Evolutionary conservation across 1,140 invertebrate species (phyloP), one percentile per base, ranked within the genome.

Genomic region (Vollenhovia emeryi): DNA sequence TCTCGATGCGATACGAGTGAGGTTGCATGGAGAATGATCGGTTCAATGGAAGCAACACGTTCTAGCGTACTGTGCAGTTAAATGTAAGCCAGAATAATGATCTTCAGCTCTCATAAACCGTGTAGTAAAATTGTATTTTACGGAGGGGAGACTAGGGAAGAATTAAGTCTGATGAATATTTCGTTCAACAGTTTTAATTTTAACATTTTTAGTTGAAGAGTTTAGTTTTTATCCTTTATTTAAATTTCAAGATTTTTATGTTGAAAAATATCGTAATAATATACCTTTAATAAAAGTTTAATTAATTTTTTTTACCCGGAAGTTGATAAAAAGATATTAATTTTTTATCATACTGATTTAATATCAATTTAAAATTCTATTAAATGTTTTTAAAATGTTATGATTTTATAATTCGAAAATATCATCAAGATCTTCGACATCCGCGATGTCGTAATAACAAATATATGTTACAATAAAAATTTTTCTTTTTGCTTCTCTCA

Each of bases 41-140:
- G n/a, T 57, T 87, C 52, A 74, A 87, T 59, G 43, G 57, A 50
- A 30, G 57, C 68, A 57, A 83, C 50, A n/a, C 15, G 30, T 13
- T 52, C 52, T 74, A 48, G 59, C 8, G 6, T n/a, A 52, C 33
- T 13, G 68, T 78, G 55, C 48, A 87, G 68, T 75, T 24, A 66
- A 89, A 85, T 66, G 50, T 64, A 57, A 79, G 75, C 55, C 48
- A 84, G 21, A 87, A 84, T 15, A 83, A 75, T 68, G 71, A 76
- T 74, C 62, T 57, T 76, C 76, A 88, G 76, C 71, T 86, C 18
- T 78, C 55, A 78, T 69, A 48, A 33, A 83, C 64, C 69, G 66
- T 57, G 43, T 40, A 40, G 27, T 30, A 80, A 78, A 80, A 75
- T 50, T 59, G 59, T 33, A 79, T 76, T 80, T 85, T 73, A 33